Evolutionary conservation across 2,888 invertebrate genomes (phyloP), one percentile per base, ranked within the genome.

Genomic region (Aromia moschata): DNA sequence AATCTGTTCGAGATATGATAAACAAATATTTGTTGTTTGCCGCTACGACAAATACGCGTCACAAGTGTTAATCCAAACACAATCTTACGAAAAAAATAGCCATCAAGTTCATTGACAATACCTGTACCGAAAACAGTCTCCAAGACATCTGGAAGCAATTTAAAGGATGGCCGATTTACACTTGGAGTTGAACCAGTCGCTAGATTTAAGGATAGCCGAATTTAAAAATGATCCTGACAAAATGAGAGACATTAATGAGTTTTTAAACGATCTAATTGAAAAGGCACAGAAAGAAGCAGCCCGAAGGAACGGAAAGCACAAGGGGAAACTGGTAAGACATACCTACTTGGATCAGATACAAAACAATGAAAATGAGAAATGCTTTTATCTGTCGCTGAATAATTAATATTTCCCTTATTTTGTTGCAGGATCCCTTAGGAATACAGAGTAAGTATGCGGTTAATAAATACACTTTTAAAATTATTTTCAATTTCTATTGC

Each of bases 191-290:
- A 74, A 75, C 52, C 70, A 74, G 61, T 70, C 78, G 1, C 59
- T 79, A 55, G 78, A 80, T 56, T 64, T 76, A 57, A 72, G 77
- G 67, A 77, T 80, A 63, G 70, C 71, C 12, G 75, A 79, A 49
- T 81, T 81, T 65, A 80, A 78, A 71, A 76, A 70, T 60, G 80
- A 80, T 65, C 78, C 79, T 7, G 79, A 80, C 36, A 78, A 77
- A 68, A 80, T 81, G 79, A 69, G 72, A 49, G 77, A 78, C 36
- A 74, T 81, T 10, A 78, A 79, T 60, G 77, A 78, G 33, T 80
- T 81, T 70, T 64, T 81, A 57, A 77, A 74, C 58, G 80, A 80
- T 30, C 58, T 81, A 36, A 73, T 79, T 45, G 79, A 79, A 52
- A 78, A 77, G 52, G 81, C 81, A 4, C 74, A 75, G 58, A 74